Percentiles rank a stretch among this genome's conserved stretches.
Evolutionary conservation across 1,140 invertebrate species (phyloP).

Genomic region (Pomacea maculata): DNA sequence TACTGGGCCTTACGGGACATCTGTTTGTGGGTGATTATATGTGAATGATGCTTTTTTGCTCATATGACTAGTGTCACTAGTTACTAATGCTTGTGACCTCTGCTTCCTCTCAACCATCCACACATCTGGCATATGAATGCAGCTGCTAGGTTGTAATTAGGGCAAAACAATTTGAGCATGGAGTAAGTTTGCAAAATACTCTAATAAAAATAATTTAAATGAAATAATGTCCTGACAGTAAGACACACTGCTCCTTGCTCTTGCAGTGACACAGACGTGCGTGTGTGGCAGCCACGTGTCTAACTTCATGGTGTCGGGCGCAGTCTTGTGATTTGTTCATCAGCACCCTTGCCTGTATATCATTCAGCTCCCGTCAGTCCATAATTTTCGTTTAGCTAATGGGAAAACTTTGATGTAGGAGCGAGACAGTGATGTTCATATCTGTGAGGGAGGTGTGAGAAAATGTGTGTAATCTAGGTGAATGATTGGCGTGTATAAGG

Average conservation of each 20-base stretch:
- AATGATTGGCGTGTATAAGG: too few relatives aligned
- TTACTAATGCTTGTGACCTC: background rate
- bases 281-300: slow-evolving; percentile 18
- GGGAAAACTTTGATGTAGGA: background rate
- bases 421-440: background rate
- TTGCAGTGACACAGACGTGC: slow-evolving; percentile 17
- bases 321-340: background rate
- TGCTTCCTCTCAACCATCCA: background rate
- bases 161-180: background rate
- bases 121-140: background rate
- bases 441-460: too few relatives aligned
- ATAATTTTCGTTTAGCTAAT: background rate
- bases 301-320: slow-evolving; percentile 15
- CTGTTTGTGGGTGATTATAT: background rate
- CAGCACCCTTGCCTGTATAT: background rate
- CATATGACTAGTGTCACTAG: background rate
- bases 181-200: background rate
- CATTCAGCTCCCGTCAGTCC: background rate
- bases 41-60: background rate
- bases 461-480: too few relatives aligned
- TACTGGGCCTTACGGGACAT: too few relatives aligned
- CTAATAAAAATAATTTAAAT: background rate
- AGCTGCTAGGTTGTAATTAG: background rate
- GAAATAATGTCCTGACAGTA: background rate
- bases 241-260: background rate